Conservation (phyloP, 2,113 vertebrate genomes). For the Lophotis ruficrista region DNA sequence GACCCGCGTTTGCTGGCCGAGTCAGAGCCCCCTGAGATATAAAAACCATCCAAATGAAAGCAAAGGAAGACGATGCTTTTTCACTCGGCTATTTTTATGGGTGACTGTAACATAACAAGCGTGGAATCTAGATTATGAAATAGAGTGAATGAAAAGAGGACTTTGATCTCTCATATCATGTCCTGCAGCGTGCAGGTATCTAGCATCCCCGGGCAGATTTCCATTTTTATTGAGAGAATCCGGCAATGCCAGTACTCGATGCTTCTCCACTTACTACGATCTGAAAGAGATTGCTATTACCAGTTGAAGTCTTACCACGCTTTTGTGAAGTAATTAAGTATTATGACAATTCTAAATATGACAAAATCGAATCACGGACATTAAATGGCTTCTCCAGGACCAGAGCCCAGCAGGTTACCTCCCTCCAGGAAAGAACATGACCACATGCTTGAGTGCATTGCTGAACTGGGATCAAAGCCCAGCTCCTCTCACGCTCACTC, state of each 20-base stretch:
- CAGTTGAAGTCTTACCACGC: background rate
- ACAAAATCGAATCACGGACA: background rate
- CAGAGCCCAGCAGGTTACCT: background rate
- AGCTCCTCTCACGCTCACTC: background rate
- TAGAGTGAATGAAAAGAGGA: background rate
- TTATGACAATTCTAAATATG: background rate
- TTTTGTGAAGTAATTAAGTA: background rate
- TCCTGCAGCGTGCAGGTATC: background rate
- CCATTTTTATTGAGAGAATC: background rate
- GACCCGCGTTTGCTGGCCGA: background rate
- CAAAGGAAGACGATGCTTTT: background rate
- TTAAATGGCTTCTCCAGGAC: background rate
- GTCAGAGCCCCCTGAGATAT: background rate
- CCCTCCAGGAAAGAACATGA: background rate
- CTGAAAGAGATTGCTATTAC: background rate
- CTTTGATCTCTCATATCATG: background rate
- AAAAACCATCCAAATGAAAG: background rate
- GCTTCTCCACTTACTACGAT: background rate
- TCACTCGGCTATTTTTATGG: background rate
- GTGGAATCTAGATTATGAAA: background rate
- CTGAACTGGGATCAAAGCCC: background rate
- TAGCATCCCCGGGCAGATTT: background rate
- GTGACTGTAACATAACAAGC: background rate
- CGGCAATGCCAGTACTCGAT: background rate
- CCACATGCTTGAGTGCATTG: background rate